These are phyloP conservation scores for Chionis minor DNA, from an alignment of 2,113 vertebrate genomes.

Conservation along the genomic window DNA sequence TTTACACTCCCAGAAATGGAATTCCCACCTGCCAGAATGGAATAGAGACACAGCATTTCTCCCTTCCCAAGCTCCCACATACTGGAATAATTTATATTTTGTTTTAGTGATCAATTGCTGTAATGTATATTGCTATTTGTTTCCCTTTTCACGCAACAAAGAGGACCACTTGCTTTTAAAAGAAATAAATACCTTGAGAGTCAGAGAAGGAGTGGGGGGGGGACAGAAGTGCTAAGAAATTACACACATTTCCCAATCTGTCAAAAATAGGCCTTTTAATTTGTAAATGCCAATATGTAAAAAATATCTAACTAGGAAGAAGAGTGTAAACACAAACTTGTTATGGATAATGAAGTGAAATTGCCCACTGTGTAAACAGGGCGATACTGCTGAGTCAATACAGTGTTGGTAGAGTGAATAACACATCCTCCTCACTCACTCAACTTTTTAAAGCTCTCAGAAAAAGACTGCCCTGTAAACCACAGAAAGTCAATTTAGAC, in stretches of 20 bases:
- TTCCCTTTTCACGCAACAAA: not conserved
- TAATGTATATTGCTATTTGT: not conserved
- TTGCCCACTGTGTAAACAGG: not conserved
- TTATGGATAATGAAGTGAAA: not conserved
- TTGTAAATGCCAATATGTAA: not conserved
- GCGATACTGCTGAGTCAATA: not conserved
- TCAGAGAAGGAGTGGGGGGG: not conserved
- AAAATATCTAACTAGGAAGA: not conserved
- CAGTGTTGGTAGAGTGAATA: not conserved
- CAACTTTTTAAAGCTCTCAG: not conserved
- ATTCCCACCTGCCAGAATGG: not conserved
- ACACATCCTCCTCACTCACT: not conserved
- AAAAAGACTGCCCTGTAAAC: not conserved
- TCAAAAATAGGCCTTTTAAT: not conserved
- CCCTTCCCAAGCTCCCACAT: not conserved
- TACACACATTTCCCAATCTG: not conserved
- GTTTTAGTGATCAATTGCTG: not conserved
- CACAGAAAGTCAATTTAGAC: not conserved
- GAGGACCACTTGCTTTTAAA: not conserved
- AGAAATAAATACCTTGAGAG: not conserved
- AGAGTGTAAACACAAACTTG: not conserved
- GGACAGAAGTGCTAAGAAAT: not conserved
- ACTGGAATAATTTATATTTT: not conserved
- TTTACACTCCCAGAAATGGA: not conserved
- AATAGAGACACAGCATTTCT: not conserved